Conservation (phyloP, 2,888 invertebrate genomes). For the Dinocampus coccinellae region DNA sequence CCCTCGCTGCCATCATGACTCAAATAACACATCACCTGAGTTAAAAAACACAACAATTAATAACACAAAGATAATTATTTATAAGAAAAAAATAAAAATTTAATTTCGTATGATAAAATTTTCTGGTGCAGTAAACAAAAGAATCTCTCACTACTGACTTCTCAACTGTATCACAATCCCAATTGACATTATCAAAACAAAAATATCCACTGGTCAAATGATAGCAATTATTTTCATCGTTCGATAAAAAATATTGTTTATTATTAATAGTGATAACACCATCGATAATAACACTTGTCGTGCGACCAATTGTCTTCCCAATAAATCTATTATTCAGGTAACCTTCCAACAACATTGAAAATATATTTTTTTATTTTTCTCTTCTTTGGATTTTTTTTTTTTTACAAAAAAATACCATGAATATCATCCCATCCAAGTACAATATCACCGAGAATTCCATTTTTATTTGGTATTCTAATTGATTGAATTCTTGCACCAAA, state of each 20-base stretch:
- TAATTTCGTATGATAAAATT: background rate
- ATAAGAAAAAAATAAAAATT: background rate
- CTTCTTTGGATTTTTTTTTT: background rate
- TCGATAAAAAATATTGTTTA: constrained; percentile 62
- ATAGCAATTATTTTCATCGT: constrained; percentile 22
- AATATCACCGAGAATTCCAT: constrained; percentile 71
- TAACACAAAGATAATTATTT: background rate
- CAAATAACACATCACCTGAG: constrained; percentile 68
- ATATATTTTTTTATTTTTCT: background rate
- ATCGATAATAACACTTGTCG: constrained; percentile 70
- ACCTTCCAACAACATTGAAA: constrained; percentile 53
- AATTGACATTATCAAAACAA: constrained; percentile 72
- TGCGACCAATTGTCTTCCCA: constrained; percentile 73
- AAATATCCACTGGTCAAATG: constrained; percentile 47
- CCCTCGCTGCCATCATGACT: constrained; percentile 72
- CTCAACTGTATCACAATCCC: constrained; percentile 54
- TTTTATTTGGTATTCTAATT: constrained; percentile 70
- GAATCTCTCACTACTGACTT: constrained; percentile 54
- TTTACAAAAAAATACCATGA: constrained; percentile 63
- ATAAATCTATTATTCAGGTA: constrained; percentile 70
- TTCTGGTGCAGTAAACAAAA: background rate
- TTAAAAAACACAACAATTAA: background rate
- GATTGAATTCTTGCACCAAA: constrained; percentile 73
- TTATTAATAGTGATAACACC: constrained; percentile 70
- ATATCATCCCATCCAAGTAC: constrained; percentile 72